Base-by-base conservation (phyloP, 2,888 invertebrate species). In the Dicycla oo region DNA sequence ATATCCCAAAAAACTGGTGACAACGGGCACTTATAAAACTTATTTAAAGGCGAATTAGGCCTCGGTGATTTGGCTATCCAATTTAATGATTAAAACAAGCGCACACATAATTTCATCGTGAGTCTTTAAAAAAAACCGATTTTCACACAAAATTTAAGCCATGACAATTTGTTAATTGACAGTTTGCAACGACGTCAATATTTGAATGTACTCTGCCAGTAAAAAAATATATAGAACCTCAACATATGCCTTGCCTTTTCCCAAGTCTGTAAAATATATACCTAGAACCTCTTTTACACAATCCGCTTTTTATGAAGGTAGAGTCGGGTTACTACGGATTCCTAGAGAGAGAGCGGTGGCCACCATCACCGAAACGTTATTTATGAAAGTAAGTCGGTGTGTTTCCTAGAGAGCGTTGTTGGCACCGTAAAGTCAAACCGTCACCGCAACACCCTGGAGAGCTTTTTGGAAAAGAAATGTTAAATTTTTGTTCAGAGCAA, bases 61-160 rank as follows among this genome's bases (percentile, higher is more conserved):
- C 79, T 75, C 76, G 74, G 75, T 71, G 49, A 69, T 67, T 45
- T 60, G 69, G 34, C 56, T 76, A 73, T 67, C 73, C 58, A 63
- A 78, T 67, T 60, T 26, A 54, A 40, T 62, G 45, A 53, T 71
- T 69, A 70, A 72, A 71, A 69, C 63, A 69, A 76, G 51, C 79
- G 76, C 72, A 87, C 75, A 81, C 89, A 89, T 91, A 88, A 87
- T 89, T 90, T 87, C 54, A 74, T 73, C 60, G 26, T 81, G 77
- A 83, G 71, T 78, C 75, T 77, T 69, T 75, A 66, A 76, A 80
- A 78, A 80, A 76, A 81, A 74, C 51, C 78, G 74, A 80, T 81
- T 85, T 85, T 82, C 71, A 82, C 86, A 78, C 51, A 86, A 81
- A 88, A 86, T 85, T 89, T 87, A 85, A 69, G 82, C 82, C 87